Evolutionary conservation across 37 sponge, comb jelly and placozoan genomes (phyloP), one percentile per base, ranked within the genome.

Genomic region (Beroe forskalii): DNA sequence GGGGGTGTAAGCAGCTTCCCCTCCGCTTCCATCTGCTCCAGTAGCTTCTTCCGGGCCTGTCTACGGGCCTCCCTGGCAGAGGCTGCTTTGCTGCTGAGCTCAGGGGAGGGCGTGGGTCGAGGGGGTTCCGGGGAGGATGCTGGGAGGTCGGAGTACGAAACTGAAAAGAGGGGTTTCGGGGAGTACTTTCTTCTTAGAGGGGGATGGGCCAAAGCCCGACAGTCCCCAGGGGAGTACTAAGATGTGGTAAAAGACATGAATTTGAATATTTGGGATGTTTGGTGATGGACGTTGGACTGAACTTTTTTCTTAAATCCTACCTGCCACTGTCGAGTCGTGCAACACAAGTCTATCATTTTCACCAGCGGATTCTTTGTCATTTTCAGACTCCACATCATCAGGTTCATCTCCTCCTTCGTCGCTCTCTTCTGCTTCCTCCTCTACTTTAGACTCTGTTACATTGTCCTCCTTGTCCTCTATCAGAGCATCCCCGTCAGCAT

Each of bases 1-100:
- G 9, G 20, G 28, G 14, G 20, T n/a, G n/a, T n/a, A n/a, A n/a
- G n/a, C 72, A 69, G 17, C 39, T 69, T 69, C 38, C 72, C 72
- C 30, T 80, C 86, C 1, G 37, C 86, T 4, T 80, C 86, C 86
- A 80, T 80, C 22, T 80, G 28, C 27, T 80, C 86, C 43, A 80
- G 55, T 0, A 80, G 86, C 35, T 80, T 80, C 55, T 38, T 9
- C 30, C 86, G 14, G 55, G 86, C 86, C 3, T 80, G 55, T 25
- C 55, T 40, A 32, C 86, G 28, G 1, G 86, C 55, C 42, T 41
- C 86, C 43, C 86, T 32, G 19, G 55, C 55, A 30, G 8, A 23
- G 3, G 37, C 86, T 23, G n/a, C 37, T 38, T 44, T 41, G 2
- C 37, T 33, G 17, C 66, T 63, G 30, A 28, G 28, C 4, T 22